Percentiles rank a stretch among this genome's conserved stretches.
Evolutionary conservation across 2,797 vertebrate genomes (phyloP).

Genomic region (Syndactyla subalaris): DNA sequence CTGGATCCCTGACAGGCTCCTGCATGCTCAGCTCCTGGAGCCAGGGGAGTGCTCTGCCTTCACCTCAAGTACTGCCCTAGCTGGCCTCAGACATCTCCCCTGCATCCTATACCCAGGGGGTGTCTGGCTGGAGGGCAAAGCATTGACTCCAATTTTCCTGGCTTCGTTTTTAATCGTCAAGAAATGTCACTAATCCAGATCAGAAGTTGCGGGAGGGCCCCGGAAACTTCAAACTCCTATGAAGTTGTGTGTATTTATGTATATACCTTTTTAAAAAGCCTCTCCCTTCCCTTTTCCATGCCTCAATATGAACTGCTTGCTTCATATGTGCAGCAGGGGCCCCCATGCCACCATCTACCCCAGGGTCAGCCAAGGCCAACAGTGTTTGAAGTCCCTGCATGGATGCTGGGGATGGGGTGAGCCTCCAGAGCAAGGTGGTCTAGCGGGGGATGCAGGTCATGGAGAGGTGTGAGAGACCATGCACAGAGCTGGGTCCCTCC

Average conservation of each 20-base stretch:
- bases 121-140: neutral
- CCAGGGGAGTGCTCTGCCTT: neutral
- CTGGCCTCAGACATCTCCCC: neutral
- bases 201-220: neutral
- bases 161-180: conserved; percentile 46
- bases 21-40: neutral
- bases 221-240: neutral
- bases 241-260: neutral
- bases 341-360: neutral
- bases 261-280: neutral
- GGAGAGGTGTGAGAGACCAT: neutral
- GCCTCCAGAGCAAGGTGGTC: neutral
- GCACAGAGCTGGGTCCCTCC: rapidly evolving
- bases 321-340: neutral
- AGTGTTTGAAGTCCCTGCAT: conserved; percentile 5
- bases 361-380: conserved; percentile 11
- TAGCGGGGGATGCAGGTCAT: neutral
- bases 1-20: conserved; percentile 17
- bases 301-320: neutral
- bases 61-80: neutral
- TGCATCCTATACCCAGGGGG: conserved; percentile 2
- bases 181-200: conserved; percentile 45
- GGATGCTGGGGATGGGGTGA: neutral
- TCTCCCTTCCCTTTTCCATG: neutral
- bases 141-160: neutral